These are phyloP conservation scores for Aproaerema taeniolella DNA, from an alignment of 2,888 invertebrate species.

Conservation along the genomic window DNA sequence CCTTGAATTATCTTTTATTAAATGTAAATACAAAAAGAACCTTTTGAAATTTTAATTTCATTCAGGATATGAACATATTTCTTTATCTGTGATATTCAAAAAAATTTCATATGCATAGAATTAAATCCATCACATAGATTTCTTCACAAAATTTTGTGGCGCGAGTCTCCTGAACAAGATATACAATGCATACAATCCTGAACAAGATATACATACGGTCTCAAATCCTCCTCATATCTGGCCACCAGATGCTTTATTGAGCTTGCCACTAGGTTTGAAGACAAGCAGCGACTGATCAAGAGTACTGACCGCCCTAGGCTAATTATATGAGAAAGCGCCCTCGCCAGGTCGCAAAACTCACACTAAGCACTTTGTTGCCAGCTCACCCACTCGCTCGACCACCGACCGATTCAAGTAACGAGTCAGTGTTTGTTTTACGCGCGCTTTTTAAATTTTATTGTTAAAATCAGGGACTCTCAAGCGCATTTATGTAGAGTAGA, in stretches of 20 bases:
- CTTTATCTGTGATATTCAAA: background rate
- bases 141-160: constrained; percentile 1
- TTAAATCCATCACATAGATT: background rate
- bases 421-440: no score
- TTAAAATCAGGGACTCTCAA: no score
- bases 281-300: no score
- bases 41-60: background rate
- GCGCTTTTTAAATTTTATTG: no score
- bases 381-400: no score
- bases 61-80: background rate
- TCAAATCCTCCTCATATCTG: background rate
- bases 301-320: no score
- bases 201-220: background rate
- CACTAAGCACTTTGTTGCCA: no score
- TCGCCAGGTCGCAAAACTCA: no score
- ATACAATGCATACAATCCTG: background rate
- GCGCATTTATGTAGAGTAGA: no score
- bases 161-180: background rate
- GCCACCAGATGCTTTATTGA: constrained; percentile 1
- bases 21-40: constrained; percentile 13
- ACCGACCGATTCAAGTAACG: no score
- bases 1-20: constrained; percentile 12
- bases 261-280: background rate
- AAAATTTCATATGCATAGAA: background rate
- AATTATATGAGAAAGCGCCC: no score